Evolutionary conservation across 2,888 invertebrate species (phyloP).

Genomic region (Ypsolopha scabrella): DNA sequence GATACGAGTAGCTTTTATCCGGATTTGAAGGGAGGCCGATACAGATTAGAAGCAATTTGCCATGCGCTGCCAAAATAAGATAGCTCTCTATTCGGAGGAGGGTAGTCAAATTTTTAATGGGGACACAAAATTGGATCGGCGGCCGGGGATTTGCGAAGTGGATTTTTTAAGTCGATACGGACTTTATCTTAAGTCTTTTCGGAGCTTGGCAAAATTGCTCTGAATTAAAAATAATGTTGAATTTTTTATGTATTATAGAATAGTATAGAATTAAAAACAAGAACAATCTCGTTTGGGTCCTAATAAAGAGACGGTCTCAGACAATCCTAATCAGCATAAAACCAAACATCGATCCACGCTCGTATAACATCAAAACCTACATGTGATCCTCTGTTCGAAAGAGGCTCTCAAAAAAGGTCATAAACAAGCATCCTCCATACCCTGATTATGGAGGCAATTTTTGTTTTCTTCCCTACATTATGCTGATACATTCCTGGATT

Average conservation of each 20-base stretch:
- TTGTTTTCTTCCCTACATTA: constrained; percentile 17
- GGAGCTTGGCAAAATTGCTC: no score
- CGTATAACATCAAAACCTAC: no score
- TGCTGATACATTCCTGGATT: constrained; percentile 28
- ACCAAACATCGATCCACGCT: no score
- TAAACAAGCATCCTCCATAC: constrained; percentile 15
- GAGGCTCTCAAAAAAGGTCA: neutral
- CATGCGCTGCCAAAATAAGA: constrained; percentile 42
- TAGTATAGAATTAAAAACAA: no score
- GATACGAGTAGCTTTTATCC: constrained; percentile 42
- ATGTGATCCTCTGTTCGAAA: no score
- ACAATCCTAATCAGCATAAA: no score
- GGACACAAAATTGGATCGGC: neutral
- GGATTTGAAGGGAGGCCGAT: constrained; percentile 35
- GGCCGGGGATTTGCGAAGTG: constrained; percentile 6
- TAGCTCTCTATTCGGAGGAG: constrained; percentile 21
- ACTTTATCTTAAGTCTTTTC: no score
- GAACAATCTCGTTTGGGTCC: no score
- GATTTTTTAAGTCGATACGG: constrained; percentile 4
- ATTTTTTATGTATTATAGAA: no score
- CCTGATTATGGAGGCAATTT: constrained; percentile 36
- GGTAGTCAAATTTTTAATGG: constrained; percentile 13
- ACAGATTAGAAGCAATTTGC: constrained; percentile 55
- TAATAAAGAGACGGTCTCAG: no score
- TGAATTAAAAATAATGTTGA: no score